phyloP scores from a whole-genome alignment of 2,797 vertebrate species.

The Chromobotia macracanthus region DNA sequence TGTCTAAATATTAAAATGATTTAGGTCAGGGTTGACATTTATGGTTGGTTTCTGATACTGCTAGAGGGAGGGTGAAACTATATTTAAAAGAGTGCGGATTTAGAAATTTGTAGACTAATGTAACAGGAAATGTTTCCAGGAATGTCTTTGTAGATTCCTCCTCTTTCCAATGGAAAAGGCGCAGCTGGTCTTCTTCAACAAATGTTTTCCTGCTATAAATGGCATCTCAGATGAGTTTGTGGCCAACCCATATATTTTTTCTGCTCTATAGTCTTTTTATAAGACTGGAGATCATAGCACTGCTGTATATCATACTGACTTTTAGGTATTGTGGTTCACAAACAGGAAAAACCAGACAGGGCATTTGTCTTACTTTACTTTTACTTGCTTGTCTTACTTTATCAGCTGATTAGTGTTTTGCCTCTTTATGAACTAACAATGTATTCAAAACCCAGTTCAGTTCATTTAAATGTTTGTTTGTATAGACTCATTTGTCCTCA shows the following conservation, averaged over 20 bases:
- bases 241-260: slow-evolving; percentile 13
- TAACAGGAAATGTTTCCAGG: slow-evolving; percentile 5
- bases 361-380: not conserved
- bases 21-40: not conserved
- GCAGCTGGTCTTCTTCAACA: slow-evolving; percentile 46
- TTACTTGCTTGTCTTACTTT: not conserved
- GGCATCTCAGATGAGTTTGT: slow-evolving; percentile 44
- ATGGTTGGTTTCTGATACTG: not conserved
- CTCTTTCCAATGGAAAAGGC: slow-evolving; percentile 26
- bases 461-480: not conserved
- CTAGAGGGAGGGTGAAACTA: not conserved
- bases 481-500: not conserved
- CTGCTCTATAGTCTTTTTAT: not conserved
- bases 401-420: slow-evolving; percentile 13
- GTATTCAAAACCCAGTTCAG: not conserved
- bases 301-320: not conserved
- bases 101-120: not conserved
- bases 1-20: slow-evolving; percentile 1
- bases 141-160: slow-evolving; percentile 34
- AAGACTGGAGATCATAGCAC: slow-evolving; percentile 8
- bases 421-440: slow-evolving; percentile 4
- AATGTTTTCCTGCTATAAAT: slow-evolving; percentile 34
- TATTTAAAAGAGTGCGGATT: not conserved
- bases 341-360: not conserved
- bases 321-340: not conserved